Percentiles rank a stretch among this genome's conserved stretches.
Evolutionary conservation across 2,113 vertebrate species (phyloP).

Genomic region (Felis chaus): DNA sequence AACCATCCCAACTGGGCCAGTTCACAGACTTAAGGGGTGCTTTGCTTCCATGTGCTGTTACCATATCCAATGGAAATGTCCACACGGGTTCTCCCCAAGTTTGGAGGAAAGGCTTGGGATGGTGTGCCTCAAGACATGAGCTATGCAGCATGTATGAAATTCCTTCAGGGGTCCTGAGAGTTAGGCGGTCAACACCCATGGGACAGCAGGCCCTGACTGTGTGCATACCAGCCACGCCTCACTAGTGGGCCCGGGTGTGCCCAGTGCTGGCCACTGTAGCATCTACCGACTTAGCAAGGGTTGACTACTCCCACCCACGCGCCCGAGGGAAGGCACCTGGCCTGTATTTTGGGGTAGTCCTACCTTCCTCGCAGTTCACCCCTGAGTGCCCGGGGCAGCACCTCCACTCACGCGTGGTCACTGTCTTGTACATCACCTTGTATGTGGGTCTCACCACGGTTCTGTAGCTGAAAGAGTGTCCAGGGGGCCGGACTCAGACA

Average conservation of each 20-base stretch:
- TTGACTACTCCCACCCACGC: rapidly evolving
- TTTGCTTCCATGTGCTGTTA: background rate
- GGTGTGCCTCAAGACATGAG: background rate
- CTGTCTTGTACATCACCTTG: slow-evolving; percentile 92
- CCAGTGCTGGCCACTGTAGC: rapidly evolving
- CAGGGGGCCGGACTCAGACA: background rate
- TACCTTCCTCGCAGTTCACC: slow-evolving; percentile 92
- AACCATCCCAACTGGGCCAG: background rate
- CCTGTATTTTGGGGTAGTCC: background rate
- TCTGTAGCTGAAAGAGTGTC: slow-evolving; percentile 89
- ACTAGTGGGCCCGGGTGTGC: rapidly evolving
- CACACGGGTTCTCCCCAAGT: background rate
- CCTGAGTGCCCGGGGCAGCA: slow-evolving; percentile 94
- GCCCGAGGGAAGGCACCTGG: background rate
- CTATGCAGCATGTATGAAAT: rapidly evolving
- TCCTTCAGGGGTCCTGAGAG: background rate
- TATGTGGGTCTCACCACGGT: slow-evolving; percentile 92
- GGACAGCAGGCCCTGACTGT: background rate
- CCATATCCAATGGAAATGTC: background rate
- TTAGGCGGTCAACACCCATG: rapidly evolving
- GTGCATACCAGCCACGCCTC: rapidly evolving
- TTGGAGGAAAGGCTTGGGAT: background rate
- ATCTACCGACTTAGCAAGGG: rapidly evolving
- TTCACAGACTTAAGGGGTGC: background rate
- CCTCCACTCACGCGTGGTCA: slow-evolving; percentile 94